Evolutionary conservation across 2,888 invertebrate species (phyloP).

Genomic region (Loripinus fragilis): DNA sequence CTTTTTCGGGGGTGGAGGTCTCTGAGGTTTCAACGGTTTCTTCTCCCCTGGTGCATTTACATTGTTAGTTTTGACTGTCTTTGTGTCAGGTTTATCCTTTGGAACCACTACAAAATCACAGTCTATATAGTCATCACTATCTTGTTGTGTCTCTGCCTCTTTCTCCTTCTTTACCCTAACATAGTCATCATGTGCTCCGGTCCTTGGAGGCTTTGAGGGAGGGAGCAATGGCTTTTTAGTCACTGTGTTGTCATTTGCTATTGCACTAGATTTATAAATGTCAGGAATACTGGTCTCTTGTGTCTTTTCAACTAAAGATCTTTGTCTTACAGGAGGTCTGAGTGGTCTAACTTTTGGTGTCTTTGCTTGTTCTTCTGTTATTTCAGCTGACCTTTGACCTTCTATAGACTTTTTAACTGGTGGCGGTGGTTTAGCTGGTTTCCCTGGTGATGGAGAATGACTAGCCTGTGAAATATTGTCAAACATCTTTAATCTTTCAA

Average conservation of each 20-base stretch:
- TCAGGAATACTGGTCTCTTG: not conserved
- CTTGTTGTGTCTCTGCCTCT: slow-evolving; percentile 25
- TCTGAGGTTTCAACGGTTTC: slow-evolving; percentile 44
- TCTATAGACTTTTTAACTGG: not conserved
- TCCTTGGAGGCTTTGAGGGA: slow-evolving; percentile 73
- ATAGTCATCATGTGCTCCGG: slow-evolving; percentile 77
- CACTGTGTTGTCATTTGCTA: not conserved
- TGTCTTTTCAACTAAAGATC: slow-evolving; percentile 42
- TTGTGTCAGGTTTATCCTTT: not conserved
- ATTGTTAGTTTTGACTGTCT: not conserved
- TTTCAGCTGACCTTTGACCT: slow-evolving; percentile 2
- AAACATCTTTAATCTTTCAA: slow-evolving; percentile 67
- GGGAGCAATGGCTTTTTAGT: slow-evolving; percentile 47
- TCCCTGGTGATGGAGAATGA: slow-evolving; percentile 20
- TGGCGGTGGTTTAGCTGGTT: slow-evolving; percentile 42
- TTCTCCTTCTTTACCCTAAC: slow-evolving; percentile 64
- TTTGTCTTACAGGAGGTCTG: slow-evolving; percentile 37
- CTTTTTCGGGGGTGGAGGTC: slow-evolving; percentile 63
- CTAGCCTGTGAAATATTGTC: slow-evolving; percentile 34
- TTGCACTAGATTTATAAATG: not conserved
- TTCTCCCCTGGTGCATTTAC: not conserved
- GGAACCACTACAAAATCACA: slow-evolving; percentile 12
- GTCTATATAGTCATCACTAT: not conserved
- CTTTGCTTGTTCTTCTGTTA: slow-evolving; percentile 1
- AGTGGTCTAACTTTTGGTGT: slow-evolving; percentile 15